Evolutionary conservation across 1,140 invertebrate species (phyloP).

Genomic region (Rhagoletis pomonella): DNA sequence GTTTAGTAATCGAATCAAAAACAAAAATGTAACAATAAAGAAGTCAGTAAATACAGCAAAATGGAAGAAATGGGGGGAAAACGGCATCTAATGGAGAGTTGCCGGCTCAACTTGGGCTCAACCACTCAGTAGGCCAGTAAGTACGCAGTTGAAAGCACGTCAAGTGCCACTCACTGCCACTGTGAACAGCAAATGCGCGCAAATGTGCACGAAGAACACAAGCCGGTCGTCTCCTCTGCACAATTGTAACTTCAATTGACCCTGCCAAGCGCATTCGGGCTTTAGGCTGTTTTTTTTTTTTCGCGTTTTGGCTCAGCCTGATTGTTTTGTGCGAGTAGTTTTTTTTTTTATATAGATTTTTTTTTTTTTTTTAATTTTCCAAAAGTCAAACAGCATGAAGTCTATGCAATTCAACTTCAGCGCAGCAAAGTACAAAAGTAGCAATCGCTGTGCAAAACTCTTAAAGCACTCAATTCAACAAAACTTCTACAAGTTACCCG

Average conservation of each 20-base stretch:
- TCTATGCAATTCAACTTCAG: not conserved
- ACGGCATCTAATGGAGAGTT: constrained; percentile 17
- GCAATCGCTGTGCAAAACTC: not conserved
- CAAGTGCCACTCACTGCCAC: constrained; percentile 43
- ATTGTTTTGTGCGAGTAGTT: not conserved
- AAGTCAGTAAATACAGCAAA: not conserved
- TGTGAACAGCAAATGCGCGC: constrained; percentile 32
- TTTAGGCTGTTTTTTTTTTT: not conserved
- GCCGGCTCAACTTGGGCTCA: constrained; percentile 6
- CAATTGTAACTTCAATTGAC: constrained; percentile 49
- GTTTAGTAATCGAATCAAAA: constrained; percentile 24
- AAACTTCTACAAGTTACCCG: not conserved
- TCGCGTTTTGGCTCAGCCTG: too few relatives aligned
- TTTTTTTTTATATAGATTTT: not conserved
- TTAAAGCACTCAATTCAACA: constrained; percentile 2
- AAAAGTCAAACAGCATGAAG: not conserved
- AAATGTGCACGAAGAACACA: not conserved
- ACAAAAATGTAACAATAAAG: not conserved
- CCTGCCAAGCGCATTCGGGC: constrained; percentile 17
- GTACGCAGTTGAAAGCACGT: constrained; percentile 28
- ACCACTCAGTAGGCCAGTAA: constrained; percentile 44
- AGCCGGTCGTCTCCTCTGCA: not conserved
- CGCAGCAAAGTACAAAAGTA: constrained; percentile 45
- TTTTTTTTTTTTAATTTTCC: not conserved
- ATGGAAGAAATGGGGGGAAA: not conserved